phyloP scores from a whole-genome alignment of 2,113 vertebrate species.

The Podarcis raffonei region DNA sequence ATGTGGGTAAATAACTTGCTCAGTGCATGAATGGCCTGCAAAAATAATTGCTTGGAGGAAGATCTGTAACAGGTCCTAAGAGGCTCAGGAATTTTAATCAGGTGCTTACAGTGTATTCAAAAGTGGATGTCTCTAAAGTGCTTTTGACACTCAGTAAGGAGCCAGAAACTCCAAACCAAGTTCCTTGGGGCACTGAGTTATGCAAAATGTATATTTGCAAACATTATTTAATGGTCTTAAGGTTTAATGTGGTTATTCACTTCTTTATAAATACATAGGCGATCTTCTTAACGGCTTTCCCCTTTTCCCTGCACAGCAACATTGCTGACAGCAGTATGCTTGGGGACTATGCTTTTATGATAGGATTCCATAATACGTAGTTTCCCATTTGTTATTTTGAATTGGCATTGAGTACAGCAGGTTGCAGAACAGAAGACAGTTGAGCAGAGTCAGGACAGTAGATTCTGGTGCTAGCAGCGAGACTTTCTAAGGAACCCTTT shows the following conservation, averaged over 20 bases:
- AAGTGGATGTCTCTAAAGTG: neutral
- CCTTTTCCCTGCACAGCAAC: neutral
- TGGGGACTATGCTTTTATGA: neutral
- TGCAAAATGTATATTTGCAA: neutral
- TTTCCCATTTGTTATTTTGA: neutral
- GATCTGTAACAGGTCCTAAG: neutral
- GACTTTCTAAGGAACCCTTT: slow-evolving; percentile 13
- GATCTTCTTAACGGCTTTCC: neutral
- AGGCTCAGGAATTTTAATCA: neutral
- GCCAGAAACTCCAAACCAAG: neutral
- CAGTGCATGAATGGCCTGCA: neutral
- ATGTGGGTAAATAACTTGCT: neutral
- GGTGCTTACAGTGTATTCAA: neutral
- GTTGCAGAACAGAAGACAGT: neutral
- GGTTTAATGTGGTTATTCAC: slow-evolving; percentile 8
- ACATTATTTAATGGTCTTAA: neutral
- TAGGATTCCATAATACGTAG: neutral
- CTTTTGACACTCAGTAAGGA: neutral
- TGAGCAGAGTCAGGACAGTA: neutral
- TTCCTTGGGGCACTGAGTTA: neutral
- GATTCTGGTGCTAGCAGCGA: neutral
- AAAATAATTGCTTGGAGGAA: neutral
- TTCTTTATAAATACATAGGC: neutral
- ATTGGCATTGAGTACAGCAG: neutral
- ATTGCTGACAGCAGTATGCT: neutral